Percentiles rank a stretch among this genome's conserved stretches.
These are phyloP conservation scores for Xenopus borealis DNA, from an alignment of 2,113 vertebrate genomes.

Conservation along the genomic window DNA sequence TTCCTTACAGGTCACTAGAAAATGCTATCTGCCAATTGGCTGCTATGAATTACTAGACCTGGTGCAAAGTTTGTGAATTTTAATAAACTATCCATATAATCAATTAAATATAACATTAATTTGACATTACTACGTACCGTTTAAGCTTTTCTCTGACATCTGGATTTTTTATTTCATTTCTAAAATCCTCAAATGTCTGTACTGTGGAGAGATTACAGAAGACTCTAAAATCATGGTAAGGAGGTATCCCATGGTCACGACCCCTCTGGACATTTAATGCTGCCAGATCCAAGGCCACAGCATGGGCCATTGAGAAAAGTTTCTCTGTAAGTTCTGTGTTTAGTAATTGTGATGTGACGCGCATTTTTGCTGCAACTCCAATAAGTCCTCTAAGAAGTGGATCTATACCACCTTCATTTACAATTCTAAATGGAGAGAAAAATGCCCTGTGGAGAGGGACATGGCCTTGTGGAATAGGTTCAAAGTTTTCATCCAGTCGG, in stretches of 20 bases:
- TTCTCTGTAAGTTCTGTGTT: conserved; percentile 94
- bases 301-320: conserved; percentile 93
- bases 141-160: conserved; percentile 85
- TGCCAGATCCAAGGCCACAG: conserved; percentile 93
- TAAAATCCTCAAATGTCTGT: conserved; percentile 86
- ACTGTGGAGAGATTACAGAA: conserved; percentile 92
- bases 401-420: conserved; percentile 96
- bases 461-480: conserved; percentile 86
- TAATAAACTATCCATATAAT: too few species aligned
- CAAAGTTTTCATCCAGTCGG: conserved; percentile 83
- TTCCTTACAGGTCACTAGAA: too few species aligned
- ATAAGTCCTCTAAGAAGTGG: conserved; percentile 91
- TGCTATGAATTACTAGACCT: too few species aligned
- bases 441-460: conserved; percentile 93
- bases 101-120: too few species aligned
- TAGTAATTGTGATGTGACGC: conserved; percentile 84
- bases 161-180: conserved; percentile 89
- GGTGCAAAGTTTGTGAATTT: too few species aligned
- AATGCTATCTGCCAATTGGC: too few species aligned
- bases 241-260: conserved; percentile 91
- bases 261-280: conserved; percentile 96
- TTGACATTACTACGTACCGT: conserved; percentile 66
- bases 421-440: conserved; percentile 94
- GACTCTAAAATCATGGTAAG: conserved; percentile 93
- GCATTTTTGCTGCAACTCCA: conserved; percentile 92